Percentiles rank a stretch among this genome's conserved stretches.
Conservation (phyloP, 1,140 invertebrate genomes). For the Ectropis grisescens region DNA sequence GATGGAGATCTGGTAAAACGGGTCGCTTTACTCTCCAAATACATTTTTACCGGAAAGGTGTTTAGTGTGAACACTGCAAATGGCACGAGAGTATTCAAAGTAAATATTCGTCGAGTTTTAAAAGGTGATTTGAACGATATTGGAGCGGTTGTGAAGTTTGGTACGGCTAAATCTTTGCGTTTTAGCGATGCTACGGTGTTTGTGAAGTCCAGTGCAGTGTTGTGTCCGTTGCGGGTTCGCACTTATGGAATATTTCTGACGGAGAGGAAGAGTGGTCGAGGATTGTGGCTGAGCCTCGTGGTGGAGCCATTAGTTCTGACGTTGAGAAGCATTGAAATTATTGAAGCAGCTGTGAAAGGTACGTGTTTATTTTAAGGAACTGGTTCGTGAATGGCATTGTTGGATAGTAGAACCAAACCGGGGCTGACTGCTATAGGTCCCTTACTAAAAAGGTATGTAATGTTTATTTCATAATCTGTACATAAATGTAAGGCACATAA, state of each 20-base stretch:
- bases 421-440: too few species aligned
- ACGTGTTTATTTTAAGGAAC: slow-evolving; percentile 11
- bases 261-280: slow-evolving; percentile 17
- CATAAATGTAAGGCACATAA: too few species aligned
- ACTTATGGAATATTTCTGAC: slow-evolving; percentile 49
- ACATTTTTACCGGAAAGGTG: slow-evolving; percentile 50
- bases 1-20: slow-evolving; percentile 38
- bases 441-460: too few species aligned
- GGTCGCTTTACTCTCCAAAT: slow-evolving; percentile 32
- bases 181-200: slow-evolving; percentile 42
- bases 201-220: slow-evolving; percentile 26
- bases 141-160: slow-evolving; percentile 26
- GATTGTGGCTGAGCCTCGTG: slow-evolving; percentile 27
- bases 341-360: slow-evolving; percentile 51
- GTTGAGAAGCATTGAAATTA: slow-evolving; percentile 38
- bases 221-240: slow-evolving; percentile 36
- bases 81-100: slow-evolving; percentile 30
- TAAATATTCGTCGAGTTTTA: slow-evolving; percentile 45
- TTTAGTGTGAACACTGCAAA: slow-evolving; percentile 22
- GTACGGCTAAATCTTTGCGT: slow-evolving; percentile 24
- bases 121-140: slow-evolving; percentile 51
- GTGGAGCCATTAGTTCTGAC: slow-evolving; percentile 42
- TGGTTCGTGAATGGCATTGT: too few species aligned
- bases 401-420: too few species aligned
- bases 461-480: too few species aligned